Base-by-base conservation (phyloP, 2,888 invertebrate genomes). In the Tenthredo notha region DNA sequence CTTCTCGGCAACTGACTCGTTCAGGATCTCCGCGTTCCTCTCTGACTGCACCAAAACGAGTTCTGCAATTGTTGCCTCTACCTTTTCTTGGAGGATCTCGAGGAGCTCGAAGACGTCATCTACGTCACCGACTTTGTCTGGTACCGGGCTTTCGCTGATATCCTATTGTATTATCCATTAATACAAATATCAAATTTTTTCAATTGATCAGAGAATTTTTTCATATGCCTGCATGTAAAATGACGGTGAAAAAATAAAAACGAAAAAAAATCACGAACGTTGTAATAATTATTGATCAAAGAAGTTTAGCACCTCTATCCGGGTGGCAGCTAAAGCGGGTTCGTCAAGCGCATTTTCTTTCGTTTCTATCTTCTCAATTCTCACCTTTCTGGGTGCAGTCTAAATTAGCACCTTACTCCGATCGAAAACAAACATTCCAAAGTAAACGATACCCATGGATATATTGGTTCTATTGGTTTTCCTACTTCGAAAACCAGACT, bases 41-140 rank as follows among this genome's bases (percentile, higher is more conserved):
- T 94, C 93, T 43, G 92, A 90, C 47, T 47, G 47, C n/a, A 74
- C 47, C 1, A 89, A 88, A 0, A 92, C 94, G 0, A 94, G 92
- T 85, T 92, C 90, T 0, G 90, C 89, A n/a, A 94, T 90, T 0
- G 94, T 94, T 33, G 90, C 92, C 77, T 92, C 93, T 86, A 94
- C 94, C 65, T 94, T 94, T 4, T 92, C 90, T 0, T 92, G 92
- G 0, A 95, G 91, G 15, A 94, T 93, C 18, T 91, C 88, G 12
- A 95, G 88, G 7, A 95, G 89, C 61, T 94, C 92, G 15, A 94
- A 92, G 0, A 95, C 93, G 86, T 95, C 94, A 0, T 94, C 91
- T 0, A 94, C 93, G 86, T 94, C 94, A 0, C 94, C 94, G 5
- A 94, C 94, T 93, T 94, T 94, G 74, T 94, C 94, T 0, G 95